Base-by-base conservation (phyloP, 2,888 invertebrate species). In the Ferdinandea cuprea region DNA sequence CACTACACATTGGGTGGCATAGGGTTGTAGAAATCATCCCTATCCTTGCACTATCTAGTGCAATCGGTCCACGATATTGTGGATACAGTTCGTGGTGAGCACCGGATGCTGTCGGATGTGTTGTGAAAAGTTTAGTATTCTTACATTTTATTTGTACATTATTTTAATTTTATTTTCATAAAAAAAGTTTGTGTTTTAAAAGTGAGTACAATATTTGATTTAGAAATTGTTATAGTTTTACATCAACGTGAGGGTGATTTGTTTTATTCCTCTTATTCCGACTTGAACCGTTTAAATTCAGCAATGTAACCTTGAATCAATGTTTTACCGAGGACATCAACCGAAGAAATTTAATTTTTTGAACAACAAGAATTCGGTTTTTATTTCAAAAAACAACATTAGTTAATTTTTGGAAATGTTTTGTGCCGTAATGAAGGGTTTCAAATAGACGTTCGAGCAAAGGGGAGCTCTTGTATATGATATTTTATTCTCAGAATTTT, bases 51-150 rank as follows among this genome's bases (percentile, higher is more conserved):
- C 8, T 61, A 50, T 52, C 52, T 65, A 66, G 44, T 77, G 58
- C 46, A 61, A 66, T 25, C 46, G 32, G 32, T 77, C 17, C 52
- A 65, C 40, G 59, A 40, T 44, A 71, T 71, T 52, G 17, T 58
- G 52, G 59, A 72, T 71, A 77, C 77, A 76, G 81, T 81, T 81
- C 54, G 66, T 71, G 17, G 59, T 54, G 59, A 65, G 54, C 69
- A 42, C 25, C 77, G 71, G 71, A 77, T 61, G 81, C 71, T 81
- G 59, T 65, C 59, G 71, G 77, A 56, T 71, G 81, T 40, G 52
- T 46, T 52, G 52, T 77, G n/a, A 46, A 61, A 52, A 72, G 50
- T 58, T 44, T 19, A 46, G n/a, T 11, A 28, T 46, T 32, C 9
- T 40, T 28, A 1, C 30, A n/a, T 65, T 50, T n/a, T n/a, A 28